Base-by-base conservation (phyloP, 2,888 invertebrate species). In the Luffia ferchaultella region DNA sequence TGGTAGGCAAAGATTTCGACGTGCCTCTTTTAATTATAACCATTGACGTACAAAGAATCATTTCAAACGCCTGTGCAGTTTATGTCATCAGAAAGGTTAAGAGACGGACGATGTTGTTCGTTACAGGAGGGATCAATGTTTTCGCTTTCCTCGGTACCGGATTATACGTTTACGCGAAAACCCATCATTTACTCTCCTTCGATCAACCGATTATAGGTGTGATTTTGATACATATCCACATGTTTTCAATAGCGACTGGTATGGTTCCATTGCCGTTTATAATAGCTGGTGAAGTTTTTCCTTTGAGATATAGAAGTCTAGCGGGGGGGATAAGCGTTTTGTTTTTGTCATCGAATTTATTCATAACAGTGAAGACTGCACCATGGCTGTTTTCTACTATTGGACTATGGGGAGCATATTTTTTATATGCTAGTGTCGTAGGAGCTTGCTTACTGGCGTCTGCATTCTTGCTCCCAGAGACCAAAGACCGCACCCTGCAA, bases 201-300 rank as follows among this genome's bases (percentile, higher is more conserved):
- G 68, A 73, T 41, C 62, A 68, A 51, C 68, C 72, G 1, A 51
- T 59, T 20, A 63, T 73, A n/a, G 74, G 74, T 12, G 55, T 70
- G 0, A 49, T 57, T 1, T 55, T 75, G 16, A 56, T 73, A 3
- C 76, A 76, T 41, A 57, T 70, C 0, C 76, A 88, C 55, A 86
- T 87, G 58, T 73, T 82, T 12, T 84, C 86, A 16, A 74, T 87
- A 17, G 78, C 84, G 1, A 73, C 86, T 3, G 89, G 90, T 0
- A 70, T 87, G 1, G 74, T 87, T 1, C 88, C 90, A 0, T 61
- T 91, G 46, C 89, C 90, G 0, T 90, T 90, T 76, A 86, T 89
- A 9, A 85, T 91, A 67, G 86, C 88, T 54, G 90, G 90, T 0
- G 91, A 91, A 64, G 66, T 91, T 1, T 90, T 89, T 58, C 85